Evolutionary conservation across 2,797 vertebrate species (phyloP).

Genomic region (Muscicapa striata): DNA sequence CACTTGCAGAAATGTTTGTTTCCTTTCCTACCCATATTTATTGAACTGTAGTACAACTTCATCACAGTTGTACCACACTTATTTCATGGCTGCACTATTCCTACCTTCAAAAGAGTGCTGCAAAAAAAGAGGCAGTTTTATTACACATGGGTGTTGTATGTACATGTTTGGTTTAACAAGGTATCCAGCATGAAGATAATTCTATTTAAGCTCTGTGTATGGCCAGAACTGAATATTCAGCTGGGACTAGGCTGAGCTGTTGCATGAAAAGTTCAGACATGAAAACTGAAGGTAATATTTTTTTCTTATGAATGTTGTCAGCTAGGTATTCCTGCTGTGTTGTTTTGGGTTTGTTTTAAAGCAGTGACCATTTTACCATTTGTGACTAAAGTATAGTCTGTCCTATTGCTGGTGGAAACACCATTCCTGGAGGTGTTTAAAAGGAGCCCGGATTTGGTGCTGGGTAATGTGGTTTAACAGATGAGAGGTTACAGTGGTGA

Average conservation of each 20-base stretch:
- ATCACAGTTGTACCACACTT: not conserved
- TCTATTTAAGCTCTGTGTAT: not conserved
- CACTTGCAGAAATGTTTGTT: not conserved
- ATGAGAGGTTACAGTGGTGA: not conserved
- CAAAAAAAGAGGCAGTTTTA: not conserved
- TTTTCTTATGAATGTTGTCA: not conserved
- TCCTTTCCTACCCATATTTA: not conserved
- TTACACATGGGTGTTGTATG: not conserved
- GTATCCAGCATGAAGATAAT: not conserved
- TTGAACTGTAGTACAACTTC: not conserved
- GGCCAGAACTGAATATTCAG: not conserved
- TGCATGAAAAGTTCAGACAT: not conserved
- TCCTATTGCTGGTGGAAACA: not conserved
- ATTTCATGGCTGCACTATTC: not conserved
- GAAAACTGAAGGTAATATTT: not conserved
- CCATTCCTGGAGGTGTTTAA: not conserved
- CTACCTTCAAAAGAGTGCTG: not conserved
- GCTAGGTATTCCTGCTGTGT: rapidly evolving
- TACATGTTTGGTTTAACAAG: not conserved
- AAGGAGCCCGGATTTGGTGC: not conserved
- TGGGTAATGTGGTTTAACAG: not conserved
- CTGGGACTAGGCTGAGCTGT: not conserved
- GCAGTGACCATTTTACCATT: not conserved
- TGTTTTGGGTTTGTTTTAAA: not conserved
- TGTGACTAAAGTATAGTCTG: not conserved